Evolutionary conservation across 2,113 vertebrate species (phyloP), one percentile per base, ranked within the genome.

Genomic region (Proterorhinus semilunaris): DNA sequence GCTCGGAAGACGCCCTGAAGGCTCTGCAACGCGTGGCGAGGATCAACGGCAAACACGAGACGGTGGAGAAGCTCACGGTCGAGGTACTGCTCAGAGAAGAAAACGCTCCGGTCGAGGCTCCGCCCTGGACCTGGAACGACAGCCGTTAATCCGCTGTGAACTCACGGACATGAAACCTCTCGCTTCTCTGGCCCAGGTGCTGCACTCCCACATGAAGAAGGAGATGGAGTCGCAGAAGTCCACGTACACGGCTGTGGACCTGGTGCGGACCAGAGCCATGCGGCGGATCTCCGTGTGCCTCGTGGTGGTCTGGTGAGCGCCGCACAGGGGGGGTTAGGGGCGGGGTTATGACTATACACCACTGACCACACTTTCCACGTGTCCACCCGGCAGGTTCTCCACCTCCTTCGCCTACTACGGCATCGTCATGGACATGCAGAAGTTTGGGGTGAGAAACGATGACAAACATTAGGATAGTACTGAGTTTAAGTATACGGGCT

Each of bases 381-480:
- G 36, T n/a, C 13, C 27, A 36, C 27, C 27, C n/a, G 36, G 6
- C 72, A 93, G 92, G 92, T 93, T 93, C 86, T 93, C 95, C 51
- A 96, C 94, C 50, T 96, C 95, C 48, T 98, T 98, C 86, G 94
- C 96, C 0, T 98, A 96, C 86, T 98, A 98, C 0, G 95, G 96
- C 11, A 65, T 98, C 83, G 95, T 93, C 9, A 96, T 98, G 95
- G 96, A 98, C 66, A 87, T 98, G 59, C 96, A 98, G 79, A 95
- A 95, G 83, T 98, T 98, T 0, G 96, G 95, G 0, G 94, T 90
- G 62, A 88, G 87, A 8, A 21, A 21, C 21, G 21, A 21, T 21
- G 21, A 21, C 21, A 21, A 21, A 21, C 21, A 21, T 1, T 21
- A 21, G 21, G 21, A 21, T 21, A 21, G 21, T 1, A 21, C 1